Percentiles rank a stretch among this genome's conserved stretches.
Evolutionary conservation across 2,113 vertebrate genomes (phyloP).

Genomic region (Gavialis gangeticus): DNA sequence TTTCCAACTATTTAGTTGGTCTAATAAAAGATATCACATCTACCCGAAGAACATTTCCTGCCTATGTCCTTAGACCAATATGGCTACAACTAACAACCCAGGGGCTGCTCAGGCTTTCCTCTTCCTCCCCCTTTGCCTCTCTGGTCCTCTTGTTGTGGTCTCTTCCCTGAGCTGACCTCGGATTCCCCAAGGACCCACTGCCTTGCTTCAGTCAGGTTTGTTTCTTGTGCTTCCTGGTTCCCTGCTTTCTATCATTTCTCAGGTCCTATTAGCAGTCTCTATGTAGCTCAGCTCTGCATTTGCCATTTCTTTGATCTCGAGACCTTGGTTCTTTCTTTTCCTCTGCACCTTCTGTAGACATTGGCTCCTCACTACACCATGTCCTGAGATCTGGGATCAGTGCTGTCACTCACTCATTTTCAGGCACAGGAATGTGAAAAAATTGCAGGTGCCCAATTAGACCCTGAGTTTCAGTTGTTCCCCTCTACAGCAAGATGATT

Average conservation of each 20-base stretch:
- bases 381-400: background rate
- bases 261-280: background rate
- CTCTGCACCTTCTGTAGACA: background rate
- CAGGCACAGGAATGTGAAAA: background rate
- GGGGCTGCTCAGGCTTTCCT: background rate
- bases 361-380: background rate
- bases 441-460: background rate
- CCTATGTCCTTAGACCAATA: no score
- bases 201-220: background rate
- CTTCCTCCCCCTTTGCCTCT: background rate
- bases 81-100: no score
- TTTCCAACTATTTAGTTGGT: no score
- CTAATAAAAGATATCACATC: no score
- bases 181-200: no score
- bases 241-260: background rate
- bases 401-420: background rate
- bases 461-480: background rate
- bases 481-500: background rate
- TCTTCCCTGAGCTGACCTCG: no score
- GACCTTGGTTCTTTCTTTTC: background rate
- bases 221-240: background rate
- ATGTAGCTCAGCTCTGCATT: background rate
- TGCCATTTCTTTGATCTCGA: background rate
- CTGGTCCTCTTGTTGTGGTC: no score
- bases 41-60: no score